Percentiles rank a stretch among this genome's conserved stretches.
Evolutionary conservation across 2,113 vertebrate genomes (phyloP).

Genomic region (Willisornis vidua): DNA sequence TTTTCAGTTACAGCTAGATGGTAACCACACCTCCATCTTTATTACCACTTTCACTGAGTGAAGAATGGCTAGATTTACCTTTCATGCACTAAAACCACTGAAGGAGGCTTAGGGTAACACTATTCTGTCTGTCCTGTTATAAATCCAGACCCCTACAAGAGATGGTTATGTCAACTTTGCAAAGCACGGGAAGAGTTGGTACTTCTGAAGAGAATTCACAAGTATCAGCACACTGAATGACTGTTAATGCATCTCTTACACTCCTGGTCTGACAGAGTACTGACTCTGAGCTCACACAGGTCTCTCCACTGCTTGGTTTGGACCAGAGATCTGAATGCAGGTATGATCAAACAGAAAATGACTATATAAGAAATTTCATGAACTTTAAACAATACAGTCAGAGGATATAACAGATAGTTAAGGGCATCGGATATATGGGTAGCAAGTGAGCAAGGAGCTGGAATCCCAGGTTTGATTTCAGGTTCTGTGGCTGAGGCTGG

Average conservation of each 20-base stretch:
- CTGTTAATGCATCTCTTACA: background rate
- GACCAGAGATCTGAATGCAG: background rate
- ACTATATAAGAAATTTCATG: background rate
- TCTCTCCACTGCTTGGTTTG: background rate
- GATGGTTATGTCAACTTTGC: fast-evolving
- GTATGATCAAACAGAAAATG: background rate
- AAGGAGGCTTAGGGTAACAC: background rate
- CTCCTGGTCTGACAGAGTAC: background rate
- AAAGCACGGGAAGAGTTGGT: background rate
- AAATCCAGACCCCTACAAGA: background rate
- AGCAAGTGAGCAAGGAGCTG: background rate
- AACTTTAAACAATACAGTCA: background rate
- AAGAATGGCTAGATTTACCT: background rate
- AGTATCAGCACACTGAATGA: background rate
- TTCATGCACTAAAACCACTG: background rate
- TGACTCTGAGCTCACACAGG: background rate
- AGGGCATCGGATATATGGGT: background rate
- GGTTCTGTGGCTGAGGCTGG: background rate
- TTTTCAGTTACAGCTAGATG: background rate
- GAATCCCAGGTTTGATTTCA: background rate
- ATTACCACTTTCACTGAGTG: background rate
- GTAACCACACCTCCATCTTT: background rate
- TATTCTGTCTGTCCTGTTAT: background rate
- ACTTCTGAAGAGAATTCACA: background rate
- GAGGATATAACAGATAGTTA: background rate